Conservation (phyloP, 2,113 vertebrate species). For the Nyctibius bracteatus region DNA sequence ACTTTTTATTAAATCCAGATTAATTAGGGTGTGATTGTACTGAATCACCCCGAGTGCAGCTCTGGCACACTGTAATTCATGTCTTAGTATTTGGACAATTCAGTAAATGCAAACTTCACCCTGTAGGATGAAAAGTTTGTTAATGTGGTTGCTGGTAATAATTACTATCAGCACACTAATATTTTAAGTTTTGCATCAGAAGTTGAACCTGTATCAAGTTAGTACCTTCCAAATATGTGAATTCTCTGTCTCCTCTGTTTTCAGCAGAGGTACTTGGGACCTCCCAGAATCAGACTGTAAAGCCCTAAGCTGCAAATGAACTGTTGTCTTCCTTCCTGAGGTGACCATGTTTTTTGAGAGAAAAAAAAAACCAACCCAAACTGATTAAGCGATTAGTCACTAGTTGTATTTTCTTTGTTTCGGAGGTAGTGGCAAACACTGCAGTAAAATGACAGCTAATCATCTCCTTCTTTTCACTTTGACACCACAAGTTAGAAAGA, state of each 20-base stretch:
- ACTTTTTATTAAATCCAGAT: background rate
- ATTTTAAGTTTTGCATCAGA: background rate
- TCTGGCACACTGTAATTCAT: background rate
- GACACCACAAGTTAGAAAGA: slow-evolving; percentile 6
- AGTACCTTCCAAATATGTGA: background rate
- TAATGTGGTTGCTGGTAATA: background rate
- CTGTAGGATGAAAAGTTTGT: background rate
- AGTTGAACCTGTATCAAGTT: background rate
- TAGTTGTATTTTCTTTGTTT: slow-evolving; percentile 10
- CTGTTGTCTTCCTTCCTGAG: slow-evolving; percentile 58
- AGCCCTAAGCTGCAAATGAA: background rate
- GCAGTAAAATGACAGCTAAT: background rate
- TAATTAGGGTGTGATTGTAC: background rate
- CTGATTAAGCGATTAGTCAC: slow-evolving; percentile 25
- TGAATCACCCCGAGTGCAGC: background rate
- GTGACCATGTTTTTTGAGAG: background rate
- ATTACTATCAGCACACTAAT: background rate
- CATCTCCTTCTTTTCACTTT: slow-evolving; percentile 37
- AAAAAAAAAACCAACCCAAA: background rate
- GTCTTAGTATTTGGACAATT: background rate
- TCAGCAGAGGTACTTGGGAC: background rate
- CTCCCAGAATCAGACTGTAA: background rate
- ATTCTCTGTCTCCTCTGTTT: background rate
- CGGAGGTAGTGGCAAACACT: background rate
- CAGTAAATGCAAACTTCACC: background rate